Evolutionary conservation across 2,888 invertebrate species (phyloP), one percentile per base, ranked within the genome.

Genomic region (Watsonalla binaria): DNA sequence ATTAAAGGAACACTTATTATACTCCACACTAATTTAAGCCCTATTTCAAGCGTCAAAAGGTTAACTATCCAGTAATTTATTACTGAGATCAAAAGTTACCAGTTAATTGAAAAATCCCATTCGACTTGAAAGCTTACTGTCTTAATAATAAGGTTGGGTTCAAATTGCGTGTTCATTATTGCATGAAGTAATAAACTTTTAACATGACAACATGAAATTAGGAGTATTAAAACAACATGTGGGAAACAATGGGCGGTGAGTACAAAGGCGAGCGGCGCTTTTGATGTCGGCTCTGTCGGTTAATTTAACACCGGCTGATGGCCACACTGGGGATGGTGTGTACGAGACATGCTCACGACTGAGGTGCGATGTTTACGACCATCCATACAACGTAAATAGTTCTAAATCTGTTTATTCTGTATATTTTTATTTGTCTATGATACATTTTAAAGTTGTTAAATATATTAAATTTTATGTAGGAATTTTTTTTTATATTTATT

Each of bases 191-290:
- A 86, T 87, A 87, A 88, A 86, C 82, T 82, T 84, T 83, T 82
- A 83, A 84, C 83, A 85, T 84, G 86, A 87, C 87, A 86, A 84
- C 84, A 84, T 74, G 77, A 83, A 86, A 87, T 87, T 85, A 86
- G 82, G 80, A 75, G 80, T 76, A 83, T 82, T 79, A 82, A 84
- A 84, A 82, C 82, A 84, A 85, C 85, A 84, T 76, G 77, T 82
- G 84, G 76, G 82, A 86, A 86, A 89, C 89, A 90, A 89, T 84
- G 72, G 72, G 82, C 83, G 83, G 89, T 80, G 68, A 58, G 68
- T 56, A 75, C 85, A 87, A 88, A 85, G 81, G 72, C 34, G 60
- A 65, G 80, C 86, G 83, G 84, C 56, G 65, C 74, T 68, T 88
- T 90, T 89, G 86, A 86, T 65, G 74, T 74, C 66, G 71, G 72